A percentile compares a stretch with the other conserved stretches of the same genome.
Conservation (phyloP, 2,888 invertebrate species). For the Hoplodrina blanda region DNA sequence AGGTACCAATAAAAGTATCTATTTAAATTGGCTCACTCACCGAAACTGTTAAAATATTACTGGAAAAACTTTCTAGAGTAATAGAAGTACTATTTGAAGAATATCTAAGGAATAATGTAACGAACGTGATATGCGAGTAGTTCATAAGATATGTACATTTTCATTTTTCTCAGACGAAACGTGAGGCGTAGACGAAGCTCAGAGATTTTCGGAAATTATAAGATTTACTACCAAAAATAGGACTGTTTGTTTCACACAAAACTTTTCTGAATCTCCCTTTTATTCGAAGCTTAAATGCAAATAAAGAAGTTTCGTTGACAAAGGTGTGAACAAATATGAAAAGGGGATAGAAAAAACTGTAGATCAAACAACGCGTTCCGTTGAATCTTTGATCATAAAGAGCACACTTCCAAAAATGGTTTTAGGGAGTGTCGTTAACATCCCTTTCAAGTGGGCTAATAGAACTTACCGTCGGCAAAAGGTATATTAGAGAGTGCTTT, state of each 20-base stretch:
- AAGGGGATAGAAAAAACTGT: slow-evolving; percentile 40
- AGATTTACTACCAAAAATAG: slow-evolving; percentile 36
- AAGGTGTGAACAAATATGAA: slow-evolving; percentile 56
- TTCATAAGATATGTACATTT: slow-evolving; percentile 63
- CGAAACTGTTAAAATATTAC: slow-evolving; percentile 32
- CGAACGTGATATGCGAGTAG: slow-evolving; percentile 38
- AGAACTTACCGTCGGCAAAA: slow-evolving; percentile 49
- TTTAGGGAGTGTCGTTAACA: slow-evolving; percentile 46
- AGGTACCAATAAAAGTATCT: slow-evolving; percentile 3
- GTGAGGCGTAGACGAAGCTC: slow-evolving; percentile 33
- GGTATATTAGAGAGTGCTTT: slow-evolving; percentile 36
- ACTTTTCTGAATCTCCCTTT: slow-evolving; percentile 10
- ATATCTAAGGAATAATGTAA: slow-evolving; percentile 49
- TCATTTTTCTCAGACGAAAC: slow-evolving; percentile 52
- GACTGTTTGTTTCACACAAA: slow-evolving; percentile 25
- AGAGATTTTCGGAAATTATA: slow-evolving; percentile 53
- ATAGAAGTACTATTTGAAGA: slow-evolving; percentile 27
- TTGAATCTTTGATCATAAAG: slow-evolving; percentile 61
- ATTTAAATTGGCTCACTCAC: not conserved
- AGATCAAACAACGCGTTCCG: slow-evolving; percentile 54
- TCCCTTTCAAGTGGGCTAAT: slow-evolving; percentile 59
- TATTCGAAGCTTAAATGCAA: slow-evolving; percentile 41
- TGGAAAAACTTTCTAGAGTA: slow-evolving; percentile 15
- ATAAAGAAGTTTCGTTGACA: slow-evolving; percentile 55
- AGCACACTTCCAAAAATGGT: slow-evolving; percentile 51